phyloP scores from a whole-genome alignment of 2,888 invertebrate genomes.

The Conchocele bisecta region DNA sequence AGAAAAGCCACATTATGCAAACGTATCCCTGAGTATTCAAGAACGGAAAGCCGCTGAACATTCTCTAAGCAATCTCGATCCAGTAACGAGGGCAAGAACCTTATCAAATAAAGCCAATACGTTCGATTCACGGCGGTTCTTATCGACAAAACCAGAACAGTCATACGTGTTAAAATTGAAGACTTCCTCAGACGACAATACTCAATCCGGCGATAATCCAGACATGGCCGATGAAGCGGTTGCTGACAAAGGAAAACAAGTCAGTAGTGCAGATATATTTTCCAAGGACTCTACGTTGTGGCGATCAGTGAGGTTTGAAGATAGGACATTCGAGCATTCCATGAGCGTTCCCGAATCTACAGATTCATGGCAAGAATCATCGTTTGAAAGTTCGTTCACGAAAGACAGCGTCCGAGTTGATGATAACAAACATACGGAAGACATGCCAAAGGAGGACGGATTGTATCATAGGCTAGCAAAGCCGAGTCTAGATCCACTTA shows the following conservation, averaged over 20 bases:
- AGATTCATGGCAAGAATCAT: slow-evolving; percentile 39
- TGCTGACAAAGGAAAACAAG: too few relatives aligned
- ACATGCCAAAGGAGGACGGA: background rate
- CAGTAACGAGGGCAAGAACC: background rate
- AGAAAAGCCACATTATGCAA: too few relatives aligned
- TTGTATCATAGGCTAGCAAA: slow-evolving; percentile 28
- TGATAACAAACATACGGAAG: background rate
- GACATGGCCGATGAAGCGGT: too few relatives aligned
- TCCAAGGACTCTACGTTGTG: background rate
- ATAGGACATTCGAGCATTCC: slow-evolving; percentile 31
- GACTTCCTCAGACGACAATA: background rate
- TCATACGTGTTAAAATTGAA: slow-evolving; percentile 6
- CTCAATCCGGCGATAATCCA: background rate
- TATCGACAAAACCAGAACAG: slow-evolving; percentile 24
- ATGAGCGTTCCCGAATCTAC: slow-evolving; percentile 43
- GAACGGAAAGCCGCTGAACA: background rate
- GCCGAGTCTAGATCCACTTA: background rate
- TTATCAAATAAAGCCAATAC: slow-evolving; percentile 19
- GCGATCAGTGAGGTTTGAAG: slow-evolving; percentile 22
- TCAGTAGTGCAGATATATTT: too few relatives aligned
- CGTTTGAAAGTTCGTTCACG: slow-evolving; percentile 45
- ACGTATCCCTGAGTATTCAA: slow-evolving; percentile 29
- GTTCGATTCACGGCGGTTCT: slow-evolving; percentile 14
- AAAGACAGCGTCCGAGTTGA: background rate
- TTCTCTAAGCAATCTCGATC: background rate